phyloP scores from a whole-genome alignment of 2,888 invertebrate genomes.

The Apamea sordens region DNA sequence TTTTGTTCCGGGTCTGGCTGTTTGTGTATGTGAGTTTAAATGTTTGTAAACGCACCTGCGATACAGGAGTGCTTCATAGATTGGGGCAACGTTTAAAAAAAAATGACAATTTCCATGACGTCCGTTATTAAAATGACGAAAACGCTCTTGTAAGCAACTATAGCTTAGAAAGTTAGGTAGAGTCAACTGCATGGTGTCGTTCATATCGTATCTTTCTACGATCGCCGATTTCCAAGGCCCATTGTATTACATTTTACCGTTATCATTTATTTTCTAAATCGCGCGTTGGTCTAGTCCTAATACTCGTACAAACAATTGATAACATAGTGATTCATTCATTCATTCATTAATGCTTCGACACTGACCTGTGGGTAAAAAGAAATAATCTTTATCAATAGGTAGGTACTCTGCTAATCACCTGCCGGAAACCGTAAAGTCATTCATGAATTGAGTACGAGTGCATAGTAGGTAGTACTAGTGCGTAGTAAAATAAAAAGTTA shows the following conservation, averaged over 20 bases:
- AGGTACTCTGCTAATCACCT: constrained; percentile 19
- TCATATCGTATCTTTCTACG: not conserved
- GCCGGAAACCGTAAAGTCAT: constrained; percentile 51
- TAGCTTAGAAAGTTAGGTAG: no score
- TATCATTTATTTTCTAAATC: constrained; percentile 24
- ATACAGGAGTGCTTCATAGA: no score
- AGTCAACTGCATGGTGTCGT: not conserved
- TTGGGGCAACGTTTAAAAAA: no score
- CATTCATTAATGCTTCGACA: constrained; percentile 4
- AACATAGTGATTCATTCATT: constrained; percentile 32
- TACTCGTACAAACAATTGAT: constrained; percentile 34
- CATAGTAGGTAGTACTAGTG: constrained; percentile 19
- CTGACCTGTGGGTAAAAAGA: constrained; percentile 38
- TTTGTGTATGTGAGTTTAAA: no score
- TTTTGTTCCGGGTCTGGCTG: no score
- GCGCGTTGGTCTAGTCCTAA: not conserved
- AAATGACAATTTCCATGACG: no score
- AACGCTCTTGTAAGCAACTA: no score
- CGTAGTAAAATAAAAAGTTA: no score
- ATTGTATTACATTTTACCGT: constrained; percentile 13
- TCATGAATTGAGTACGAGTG: constrained; percentile 22
- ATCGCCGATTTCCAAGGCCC: not conserved
- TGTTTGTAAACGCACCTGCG: no score
- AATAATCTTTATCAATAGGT: constrained; percentile 18
- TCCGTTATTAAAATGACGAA: no score